Evolutionary conservation across 2,888 invertebrate species (phyloP).

Genomic region (Spilarctia lutea): DNA sequence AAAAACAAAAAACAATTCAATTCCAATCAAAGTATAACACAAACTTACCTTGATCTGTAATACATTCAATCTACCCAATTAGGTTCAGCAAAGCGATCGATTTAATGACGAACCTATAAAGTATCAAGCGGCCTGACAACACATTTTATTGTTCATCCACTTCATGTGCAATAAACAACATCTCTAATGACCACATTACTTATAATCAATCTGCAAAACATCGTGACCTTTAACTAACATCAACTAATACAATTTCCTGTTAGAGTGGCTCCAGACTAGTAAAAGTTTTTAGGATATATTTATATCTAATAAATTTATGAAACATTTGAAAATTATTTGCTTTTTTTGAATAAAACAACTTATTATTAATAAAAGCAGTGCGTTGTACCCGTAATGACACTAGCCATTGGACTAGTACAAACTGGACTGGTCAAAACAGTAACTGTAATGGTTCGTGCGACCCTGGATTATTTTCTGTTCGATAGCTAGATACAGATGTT

Average conservation of each 20-base stretch:
- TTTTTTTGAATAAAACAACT: no score
- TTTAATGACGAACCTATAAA: slow-evolving; percentile 25
- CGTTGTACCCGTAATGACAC: no score
- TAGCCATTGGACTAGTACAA: no score
- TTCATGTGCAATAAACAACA: slow-evolving; percentile 46
- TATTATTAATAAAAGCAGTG: no score
- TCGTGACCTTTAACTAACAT: slow-evolving; percentile 46
- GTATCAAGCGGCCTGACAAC: slow-evolving; percentile 36
- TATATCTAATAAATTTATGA: no score
- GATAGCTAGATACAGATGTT: no score
- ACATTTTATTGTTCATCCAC: slow-evolving; percentile 45
- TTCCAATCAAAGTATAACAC: neutral
- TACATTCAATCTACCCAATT: slow-evolving; percentile 3
- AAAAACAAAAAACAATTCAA: no score
- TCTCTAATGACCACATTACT: slow-evolving; percentile 46
- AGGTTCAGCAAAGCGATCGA: slow-evolving; percentile 26
- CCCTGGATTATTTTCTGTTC: no score
- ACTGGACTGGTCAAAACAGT: no score
- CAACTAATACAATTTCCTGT: slow-evolving; percentile 46
- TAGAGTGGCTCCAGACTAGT: slow-evolving; percentile 11
- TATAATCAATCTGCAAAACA: slow-evolving; percentile 51
- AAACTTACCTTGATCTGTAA: neutral
- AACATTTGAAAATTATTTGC: no score
- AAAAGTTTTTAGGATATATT: neutral
- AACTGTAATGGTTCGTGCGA: no score